phyloP scores from a whole-genome alignment of 2,113 vertebrate species.

The Cettia cetti region DNA sequence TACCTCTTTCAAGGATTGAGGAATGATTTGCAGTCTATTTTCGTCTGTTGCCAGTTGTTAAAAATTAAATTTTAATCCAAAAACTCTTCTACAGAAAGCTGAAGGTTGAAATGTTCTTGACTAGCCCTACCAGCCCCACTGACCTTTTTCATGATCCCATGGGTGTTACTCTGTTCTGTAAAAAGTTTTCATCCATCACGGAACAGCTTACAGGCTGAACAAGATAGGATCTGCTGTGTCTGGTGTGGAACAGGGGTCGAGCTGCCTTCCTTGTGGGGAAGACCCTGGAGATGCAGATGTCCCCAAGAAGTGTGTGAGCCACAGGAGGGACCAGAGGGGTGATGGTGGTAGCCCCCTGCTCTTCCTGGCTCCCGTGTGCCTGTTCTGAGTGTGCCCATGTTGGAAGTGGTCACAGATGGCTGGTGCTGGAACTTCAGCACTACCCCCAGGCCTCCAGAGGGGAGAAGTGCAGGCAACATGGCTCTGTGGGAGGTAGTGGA shows the following conservation, averaged over 20 bases:
- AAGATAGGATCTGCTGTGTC: background rate
- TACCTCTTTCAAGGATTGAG: background rate
- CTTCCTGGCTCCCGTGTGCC: rapidly evolving
- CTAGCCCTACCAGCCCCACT: background rate
- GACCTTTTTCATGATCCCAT: background rate
- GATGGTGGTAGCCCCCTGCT: background rate
- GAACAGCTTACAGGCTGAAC: background rate
- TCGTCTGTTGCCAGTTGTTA: background rate
- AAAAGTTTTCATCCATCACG: background rate
- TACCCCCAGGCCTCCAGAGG: background rate
- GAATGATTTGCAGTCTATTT: background rate
- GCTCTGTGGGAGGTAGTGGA: background rate
- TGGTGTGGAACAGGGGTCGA: background rate
- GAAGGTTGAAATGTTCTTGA: background rate
- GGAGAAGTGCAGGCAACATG: background rate
- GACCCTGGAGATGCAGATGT: background rate
- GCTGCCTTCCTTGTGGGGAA: background rate
- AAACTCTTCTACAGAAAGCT: background rate
- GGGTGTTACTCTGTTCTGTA: background rate
- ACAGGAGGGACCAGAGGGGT: background rate
- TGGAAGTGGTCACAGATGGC: background rate
- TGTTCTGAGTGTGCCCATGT: rapidly evolving
- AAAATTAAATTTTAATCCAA: background rate
- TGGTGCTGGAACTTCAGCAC: background rate
- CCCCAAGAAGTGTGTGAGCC: background rate